These are phyloP conservation scores for Parnassius apollo DNA, from an alignment of 2,888 invertebrate species.

Conservation along the genomic window DNA sequence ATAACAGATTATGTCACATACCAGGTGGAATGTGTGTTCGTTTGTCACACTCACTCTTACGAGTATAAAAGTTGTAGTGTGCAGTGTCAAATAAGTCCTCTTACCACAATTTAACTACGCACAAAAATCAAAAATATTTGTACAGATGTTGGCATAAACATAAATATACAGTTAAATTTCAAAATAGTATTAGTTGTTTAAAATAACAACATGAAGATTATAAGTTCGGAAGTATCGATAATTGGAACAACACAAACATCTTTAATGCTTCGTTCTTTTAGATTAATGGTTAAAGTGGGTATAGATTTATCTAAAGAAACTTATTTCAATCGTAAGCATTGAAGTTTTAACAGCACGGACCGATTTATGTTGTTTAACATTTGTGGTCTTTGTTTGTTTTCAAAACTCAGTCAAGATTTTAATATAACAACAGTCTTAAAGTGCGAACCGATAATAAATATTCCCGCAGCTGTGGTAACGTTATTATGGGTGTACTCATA, in stretches of 20 bases:
- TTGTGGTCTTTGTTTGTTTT: constrained; percentile 18
- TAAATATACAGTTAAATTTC: no score
- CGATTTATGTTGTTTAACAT: constrained; percentile 11
- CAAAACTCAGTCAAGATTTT: constrained; percentile 11
- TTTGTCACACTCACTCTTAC: no score
- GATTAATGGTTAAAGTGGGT: constrained; percentile 18
- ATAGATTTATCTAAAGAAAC: constrained; percentile 21
- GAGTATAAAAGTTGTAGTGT: no score
- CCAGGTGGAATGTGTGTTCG: no score
- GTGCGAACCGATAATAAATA: constrained; percentile 2
- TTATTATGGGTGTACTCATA: no score
- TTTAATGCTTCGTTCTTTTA: constrained; percentile 21
- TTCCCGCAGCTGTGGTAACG: not conserved
- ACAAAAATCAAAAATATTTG: no score
- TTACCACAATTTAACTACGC: no score
- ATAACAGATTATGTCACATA: no score
- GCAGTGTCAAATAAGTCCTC: no score
- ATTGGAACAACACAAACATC: constrained; percentile 22
- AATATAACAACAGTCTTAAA: constrained; percentile 7
- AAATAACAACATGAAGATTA: no score
- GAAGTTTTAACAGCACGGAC: constrained; percentile 18
- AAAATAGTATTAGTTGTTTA: no score
- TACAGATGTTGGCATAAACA: no score
- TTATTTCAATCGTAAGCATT: constrained; percentile 21
- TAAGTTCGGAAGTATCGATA: constrained; percentile 8